These are phyloP conservation scores for Moxostoma hubbsi DNA, from an alignment of 2,797 vertebrate species.

Conservation along the genomic window DNA sequence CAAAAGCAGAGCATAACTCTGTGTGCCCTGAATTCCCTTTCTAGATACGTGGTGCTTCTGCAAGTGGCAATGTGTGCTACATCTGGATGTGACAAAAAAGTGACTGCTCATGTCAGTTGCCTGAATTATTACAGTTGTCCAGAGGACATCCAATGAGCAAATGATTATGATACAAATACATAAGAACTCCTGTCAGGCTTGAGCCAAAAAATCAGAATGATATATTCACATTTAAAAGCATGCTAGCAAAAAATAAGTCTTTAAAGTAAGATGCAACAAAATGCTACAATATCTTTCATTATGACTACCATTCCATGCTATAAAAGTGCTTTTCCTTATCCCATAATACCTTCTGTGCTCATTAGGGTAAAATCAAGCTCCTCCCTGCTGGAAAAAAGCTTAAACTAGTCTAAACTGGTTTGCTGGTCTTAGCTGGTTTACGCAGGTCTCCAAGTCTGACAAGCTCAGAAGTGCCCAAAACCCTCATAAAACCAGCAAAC, in stretches of 20 bases:
- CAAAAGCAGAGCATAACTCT: conserved; percentile 13
- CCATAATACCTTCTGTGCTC: conserved; percentile 22
- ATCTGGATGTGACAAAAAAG: conserved; percentile 29
- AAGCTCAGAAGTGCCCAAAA: no score
- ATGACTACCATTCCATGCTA: conserved; percentile 35
- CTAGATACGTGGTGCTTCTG: conserved; percentile 32
- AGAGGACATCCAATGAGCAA: conserved; percentile 1
- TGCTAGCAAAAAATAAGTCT: conserved; percentile 1
- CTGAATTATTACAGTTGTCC: conserved; percentile 11
- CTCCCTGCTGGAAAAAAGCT: no score
- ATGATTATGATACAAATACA: conserved; percentile 1
- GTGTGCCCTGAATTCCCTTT: conserved; percentile 26
- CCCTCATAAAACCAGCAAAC: no score
- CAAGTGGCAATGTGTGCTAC: conserved; percentile 43
- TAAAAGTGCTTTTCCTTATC: conserved; percentile 50
- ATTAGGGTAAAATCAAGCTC: conserved; percentile 4
- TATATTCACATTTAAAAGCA: conserved; percentile 1
- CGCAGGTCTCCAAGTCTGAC: no score
- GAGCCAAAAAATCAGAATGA: background rate
- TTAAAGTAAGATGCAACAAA: conserved; percentile 46
- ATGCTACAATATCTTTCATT: conserved; percentile 46
- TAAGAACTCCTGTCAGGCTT: background rate
- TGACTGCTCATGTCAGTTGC: conserved; percentile 12
- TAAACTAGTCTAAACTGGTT: no score
- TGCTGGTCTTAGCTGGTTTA: no score